phyloP scores from a whole-genome alignment of 2,888 invertebrate genomes.

The Philhelius pedissequus region DNA sequence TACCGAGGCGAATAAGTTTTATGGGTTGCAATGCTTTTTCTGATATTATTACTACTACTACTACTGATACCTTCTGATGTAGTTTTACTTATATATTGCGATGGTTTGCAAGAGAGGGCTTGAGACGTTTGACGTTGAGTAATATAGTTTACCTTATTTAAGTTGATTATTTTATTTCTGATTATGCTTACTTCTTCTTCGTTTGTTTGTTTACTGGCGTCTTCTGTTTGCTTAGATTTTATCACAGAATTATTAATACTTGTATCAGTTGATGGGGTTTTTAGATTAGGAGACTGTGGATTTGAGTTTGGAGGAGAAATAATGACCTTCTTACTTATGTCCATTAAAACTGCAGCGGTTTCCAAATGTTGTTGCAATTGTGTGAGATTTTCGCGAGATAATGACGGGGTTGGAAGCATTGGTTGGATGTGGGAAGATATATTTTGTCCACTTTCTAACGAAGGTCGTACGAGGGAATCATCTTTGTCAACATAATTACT shows the following conservation, averaged over 20 bases:
- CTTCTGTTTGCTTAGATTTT: slow-evolving; percentile 77
- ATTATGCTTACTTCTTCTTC: slow-evolving; percentile 42
- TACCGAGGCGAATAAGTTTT: slow-evolving; percentile 68
- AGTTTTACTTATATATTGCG: slow-evolving; percentile 47
- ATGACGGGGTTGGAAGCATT: slow-evolving; percentile 23
- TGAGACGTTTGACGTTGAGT: slow-evolving; percentile 50
- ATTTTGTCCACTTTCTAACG: slow-evolving; percentile 44
- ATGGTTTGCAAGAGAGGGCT: slow-evolving; percentile 52
- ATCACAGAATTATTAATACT: slow-evolving; percentile 79
- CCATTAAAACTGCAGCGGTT: slow-evolving; percentile 79
- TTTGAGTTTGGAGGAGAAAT: slow-evolving; percentile 78
- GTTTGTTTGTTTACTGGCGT: slow-evolving; percentile 70
- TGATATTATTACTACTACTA: neutral
- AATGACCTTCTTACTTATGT: slow-evolving; percentile 79
- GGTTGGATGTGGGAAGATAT: slow-evolving; percentile 8
- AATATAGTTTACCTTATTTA: slow-evolving; percentile 30
- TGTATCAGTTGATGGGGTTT: slow-evolving; percentile 73
- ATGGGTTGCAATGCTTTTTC: slow-evolving; percentile 41
- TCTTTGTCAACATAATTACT: slow-evolving; percentile 31
- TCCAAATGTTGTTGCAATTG: slow-evolving; percentile 78
- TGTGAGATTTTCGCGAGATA: slow-evolving; percentile 70
- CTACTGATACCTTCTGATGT: slow-evolving; percentile 44
- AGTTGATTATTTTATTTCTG: slow-evolving; percentile 33
- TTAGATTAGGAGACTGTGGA: slow-evolving; percentile 76
- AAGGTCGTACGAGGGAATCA: slow-evolving; percentile 10